Conservation (phyloP, 1,140 invertebrate species). For the Scaptomyza pallida region DNA sequence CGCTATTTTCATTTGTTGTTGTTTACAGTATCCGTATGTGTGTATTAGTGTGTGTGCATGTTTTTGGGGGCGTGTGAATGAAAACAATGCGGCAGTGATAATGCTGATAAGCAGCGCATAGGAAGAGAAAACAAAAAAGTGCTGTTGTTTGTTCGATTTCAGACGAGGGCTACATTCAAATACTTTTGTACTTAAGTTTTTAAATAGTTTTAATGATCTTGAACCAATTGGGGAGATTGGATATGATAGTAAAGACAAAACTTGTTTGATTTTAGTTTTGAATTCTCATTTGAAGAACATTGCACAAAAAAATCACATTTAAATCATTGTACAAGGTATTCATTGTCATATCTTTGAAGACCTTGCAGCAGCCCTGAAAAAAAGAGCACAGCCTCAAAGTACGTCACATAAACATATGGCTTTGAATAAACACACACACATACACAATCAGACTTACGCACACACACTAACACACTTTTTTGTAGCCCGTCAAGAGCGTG, state of each 20-base stretch:
- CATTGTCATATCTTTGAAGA: not conserved
- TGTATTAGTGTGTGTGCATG: constrained; percentile 34
- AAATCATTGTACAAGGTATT: not conserved
- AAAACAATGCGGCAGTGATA: constrained; percentile 78
- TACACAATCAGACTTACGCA: no score
- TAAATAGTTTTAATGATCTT: not conserved
- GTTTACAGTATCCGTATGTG: constrained; percentile 9
- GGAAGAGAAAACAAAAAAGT: constrained; percentile 26
- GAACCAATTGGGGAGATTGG: no score
- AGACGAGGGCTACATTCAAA: constrained; percentile 22
- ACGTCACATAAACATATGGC: constrained; percentile 32
- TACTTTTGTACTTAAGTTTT: not conserved
- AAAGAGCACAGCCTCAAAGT: constrained; percentile 17
- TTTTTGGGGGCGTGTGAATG: constrained; percentile 72
- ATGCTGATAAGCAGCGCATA: constrained; percentile 54
- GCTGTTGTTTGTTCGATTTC: constrained; percentile 44
- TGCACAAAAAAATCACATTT: not conserved
- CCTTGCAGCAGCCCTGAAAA: constrained; percentile 23
- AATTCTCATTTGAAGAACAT: not conserved
- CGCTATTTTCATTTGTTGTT: constrained; percentile 43
- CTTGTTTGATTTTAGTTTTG: not conserved
- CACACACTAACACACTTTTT: constrained; percentile 21
- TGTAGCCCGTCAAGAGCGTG: constrained; percentile 69
- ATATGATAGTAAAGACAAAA: no score
- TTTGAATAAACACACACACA: constrained; percentile 18